phyloP scores from a whole-genome alignment of 2,888 invertebrate genomes.

The Cheilosia scutellata region DNA sequence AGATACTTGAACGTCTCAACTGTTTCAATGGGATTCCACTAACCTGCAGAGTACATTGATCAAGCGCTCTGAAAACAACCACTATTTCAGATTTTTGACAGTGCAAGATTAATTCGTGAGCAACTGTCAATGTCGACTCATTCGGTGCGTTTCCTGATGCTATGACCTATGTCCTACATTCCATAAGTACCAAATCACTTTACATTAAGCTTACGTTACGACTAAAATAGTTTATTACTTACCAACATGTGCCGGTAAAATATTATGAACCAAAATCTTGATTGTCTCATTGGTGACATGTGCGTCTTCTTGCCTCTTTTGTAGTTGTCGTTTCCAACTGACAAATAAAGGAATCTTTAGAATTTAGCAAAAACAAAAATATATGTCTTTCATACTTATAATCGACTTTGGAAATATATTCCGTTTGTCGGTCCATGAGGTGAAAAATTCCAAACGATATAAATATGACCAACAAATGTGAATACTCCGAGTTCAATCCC shows the following conservation, averaged over 20 bases:
- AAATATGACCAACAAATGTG: constrained; percentile 90
- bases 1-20: too few relatives aligned
- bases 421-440: constrained; percentile 94
- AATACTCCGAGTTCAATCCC: constrained; percentile 87
- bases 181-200: background rate
- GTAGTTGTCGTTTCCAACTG: constrained; percentile 88
- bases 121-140: too few relatives aligned
- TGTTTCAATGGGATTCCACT: too few relatives aligned
- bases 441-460: constrained; percentile 92
- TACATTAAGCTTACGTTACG: background rate
- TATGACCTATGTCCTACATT: too few relatives aligned
- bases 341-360: constrained; percentile 27
- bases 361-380: constrained; percentile 52
- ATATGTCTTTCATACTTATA: constrained; percentile 86
- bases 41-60: too few relatives aligned
- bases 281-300: constrained; percentile 94
- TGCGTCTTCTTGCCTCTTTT: constrained; percentile 93
- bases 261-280: constrained; percentile 94
- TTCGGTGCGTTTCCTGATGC: too few relatives aligned
- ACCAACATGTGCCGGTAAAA: constrained; percentile 97
- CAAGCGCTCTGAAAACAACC: too few relatives aligned
- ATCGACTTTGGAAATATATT: constrained; percentile 94
- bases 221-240: constrained; percentile 79
- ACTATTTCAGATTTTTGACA: too few relatives aligned
- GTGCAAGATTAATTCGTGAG: too few relatives aligned